Evolutionary conservation across 2,888 invertebrate genomes (phyloP), one percentile per base, ranked within the genome.

Genomic region (Eilema depressum): DNA sequence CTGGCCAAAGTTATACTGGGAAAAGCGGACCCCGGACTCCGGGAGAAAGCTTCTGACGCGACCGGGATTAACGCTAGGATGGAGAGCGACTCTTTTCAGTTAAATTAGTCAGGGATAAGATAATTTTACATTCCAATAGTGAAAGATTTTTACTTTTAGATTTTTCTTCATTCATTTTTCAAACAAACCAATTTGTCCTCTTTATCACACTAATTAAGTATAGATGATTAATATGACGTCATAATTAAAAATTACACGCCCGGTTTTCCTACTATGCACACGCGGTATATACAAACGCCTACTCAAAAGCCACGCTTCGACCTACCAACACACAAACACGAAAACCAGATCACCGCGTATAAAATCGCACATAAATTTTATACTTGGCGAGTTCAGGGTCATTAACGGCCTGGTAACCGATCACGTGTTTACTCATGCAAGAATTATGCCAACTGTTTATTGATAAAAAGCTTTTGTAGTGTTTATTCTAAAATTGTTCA

Each of bases 401-500:
- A 70, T 37, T 56, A 47, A 41, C 23, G 23, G n/a, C 65, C 33
- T 57, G 7, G 67, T 53, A 62, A 56, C 63, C 59, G 30, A 74
- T 73, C 80, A 75, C 75, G 73, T 78, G 75, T 57, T 66, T 62
- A 53, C 69, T 75, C 71, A 72, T 60, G 73, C 62, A 47, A 63
- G 66, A 75, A 61, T 61, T 62, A 66, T 74, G 57, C 65, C 41
- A 68, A 53, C 57, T 72, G 70, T 69, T 47, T 61, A 56, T 59
- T 68, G 80, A 76, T 76, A 70, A 63, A 71, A 30, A 66, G 23
- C 57, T 56, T 57, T 33, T 62, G n/a, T 47, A 61, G 30, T 63
- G 63, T 63, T 66, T 37, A 68, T 57, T 14, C 28, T 68, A 60
- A 66, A 26, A 10, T 3, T n/a, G n/a, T 56, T 47, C 20, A 14